Evolutionary conservation across 2,113 vertebrate species (phyloP).

Genomic region (Vombatus ursinus): DNA sequence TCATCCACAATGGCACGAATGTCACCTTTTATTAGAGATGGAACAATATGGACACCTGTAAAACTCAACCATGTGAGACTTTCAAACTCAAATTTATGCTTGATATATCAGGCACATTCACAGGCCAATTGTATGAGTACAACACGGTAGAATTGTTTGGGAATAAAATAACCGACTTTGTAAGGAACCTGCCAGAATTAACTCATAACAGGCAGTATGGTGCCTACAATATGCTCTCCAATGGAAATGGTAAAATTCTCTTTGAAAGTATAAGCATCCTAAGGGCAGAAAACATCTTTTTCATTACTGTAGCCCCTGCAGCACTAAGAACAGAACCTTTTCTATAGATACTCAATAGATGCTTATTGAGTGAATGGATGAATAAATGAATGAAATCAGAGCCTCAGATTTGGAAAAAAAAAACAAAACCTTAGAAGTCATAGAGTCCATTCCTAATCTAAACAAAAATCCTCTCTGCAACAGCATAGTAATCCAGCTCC

Average conservation of each 20-base stretch:
- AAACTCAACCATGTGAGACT: slow-evolving; percentile 46
- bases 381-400: not conserved
- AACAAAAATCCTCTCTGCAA: not conserved
- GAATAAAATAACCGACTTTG: slow-evolving; percentile 43
- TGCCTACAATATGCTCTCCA: slow-evolving; percentile 30
- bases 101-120: slow-evolving; percentile 51
- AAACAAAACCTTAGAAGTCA: not conserved
- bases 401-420: not conserved
- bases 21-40: slow-evolving; percentile 45
- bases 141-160: slow-evolving; percentile 33
- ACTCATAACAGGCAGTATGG: slow-evolving; percentile 40
- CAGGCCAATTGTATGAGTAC: slow-evolving; percentile 38
- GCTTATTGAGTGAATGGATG: not conserved
- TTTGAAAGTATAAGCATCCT: not conserved
- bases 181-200: slow-evolving; percentile 49
- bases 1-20: not conserved
- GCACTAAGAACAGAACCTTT: not conserved
- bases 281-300: not conserved
- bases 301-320: not conserved
- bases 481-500: not conserved
- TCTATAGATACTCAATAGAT: not conserved
- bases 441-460: not conserved
- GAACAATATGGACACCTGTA: slow-evolving; percentile 60
- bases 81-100: slow-evolving; percentile 60
- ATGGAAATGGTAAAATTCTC: not conserved